Evolutionary conservation across 1,140 invertebrate genomes (phyloP), one percentile per base, ranked within the genome.

Genomic region (Brachionus plicatilis): DNA sequence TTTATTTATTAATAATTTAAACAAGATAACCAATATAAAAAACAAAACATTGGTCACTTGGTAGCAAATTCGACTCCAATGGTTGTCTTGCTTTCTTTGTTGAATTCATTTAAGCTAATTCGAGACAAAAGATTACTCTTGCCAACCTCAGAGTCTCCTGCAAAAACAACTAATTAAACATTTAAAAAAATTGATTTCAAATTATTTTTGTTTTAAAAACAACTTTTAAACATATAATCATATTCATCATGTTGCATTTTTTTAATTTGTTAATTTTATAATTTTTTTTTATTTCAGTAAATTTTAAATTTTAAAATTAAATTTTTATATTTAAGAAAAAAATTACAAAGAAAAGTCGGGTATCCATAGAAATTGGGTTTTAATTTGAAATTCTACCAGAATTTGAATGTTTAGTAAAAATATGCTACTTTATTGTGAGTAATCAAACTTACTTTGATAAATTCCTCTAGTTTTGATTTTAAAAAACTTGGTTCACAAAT

Each of bases 61-160:
- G 91, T 99, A 83, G 98, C 97, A 92, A 99, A 99, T 91, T 99
- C 98, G 85, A 99, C 98, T 85, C 98, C 98, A 92, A 99, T 99
- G 85, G 98, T 99, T 85, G 96, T 99, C 92, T 99, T 99, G 87
- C 96, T 98, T 92, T 99, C 98, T 91, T 99, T 92, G 91, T 99
- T 99, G 91, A 99, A 99, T 93, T 99, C 97, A 93, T 99, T 99
- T 90, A 97, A 94, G 90, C 98, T 99, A 91, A 99, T 99, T 91
- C 98, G 92, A 83, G 97, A 98, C 84, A 99, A 91, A 83, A 99
- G 92, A 92, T 99, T 99, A 93, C 95, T 97, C 92, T 99, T 99
- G 85, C 98, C 98, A 87, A 99, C 98, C 85, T 97, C 98, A 84
- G 96, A 99, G 90, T 99, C 98, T 87, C 98, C 98, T 91, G 99